Base-by-base conservation (phyloP, 2,888 invertebrate genomes). In the Crossocerus cetratus region DNA sequence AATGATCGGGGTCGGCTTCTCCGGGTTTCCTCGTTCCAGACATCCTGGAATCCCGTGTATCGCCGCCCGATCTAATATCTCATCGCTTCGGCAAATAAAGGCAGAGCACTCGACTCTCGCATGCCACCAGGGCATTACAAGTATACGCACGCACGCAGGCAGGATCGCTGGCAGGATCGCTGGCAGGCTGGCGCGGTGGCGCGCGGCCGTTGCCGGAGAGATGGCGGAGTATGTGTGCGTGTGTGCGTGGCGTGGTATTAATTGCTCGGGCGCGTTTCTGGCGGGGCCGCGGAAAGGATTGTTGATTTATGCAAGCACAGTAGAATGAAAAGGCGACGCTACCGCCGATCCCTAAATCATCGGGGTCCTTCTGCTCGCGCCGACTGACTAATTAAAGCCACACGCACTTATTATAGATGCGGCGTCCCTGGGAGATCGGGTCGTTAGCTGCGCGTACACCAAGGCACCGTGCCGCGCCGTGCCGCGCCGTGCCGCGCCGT, bases 91-190 rank as follows among this genome's bases (percentile, higher is more conserved):
- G 80, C 79, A 82, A 83, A 83, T 83, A 83, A 82, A 85, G 76
- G 81, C 76, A 72, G 79, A 74, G 76, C 71, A 66, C 66, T 69
- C 76, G 32, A 65, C 66, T 81, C 80, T 86, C 81, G 86, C 87
- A 86, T 86, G 87, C 87, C 84, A 86, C 82, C 82, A 79, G 81
- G 76, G 83, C 86, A 86, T 87, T 86, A 86, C 86, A 77, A 82
- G 82, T n/a, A n/a, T n/a, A n/a, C 32, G 32, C 32, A 32, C 32
- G 23, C 23, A 3, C 23, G 23, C 2, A 3, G 3, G 4, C 23
- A n/a, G n/a, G n/a, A n/a, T n/a, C n/a, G n/a, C n/a, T n/a, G n/a
- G n/a, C n/a, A n/a, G n/a, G n/a, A n/a, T n/a, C n/a, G n/a, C n/a
- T n/a, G n/a, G n/a, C n/a, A n/a, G n/a, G n/a, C n/a, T n/a, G n/a